phyloP scores from a whole-genome alignment of 2,113 vertebrate species.

The Corythaixoides concolor region DNA sequence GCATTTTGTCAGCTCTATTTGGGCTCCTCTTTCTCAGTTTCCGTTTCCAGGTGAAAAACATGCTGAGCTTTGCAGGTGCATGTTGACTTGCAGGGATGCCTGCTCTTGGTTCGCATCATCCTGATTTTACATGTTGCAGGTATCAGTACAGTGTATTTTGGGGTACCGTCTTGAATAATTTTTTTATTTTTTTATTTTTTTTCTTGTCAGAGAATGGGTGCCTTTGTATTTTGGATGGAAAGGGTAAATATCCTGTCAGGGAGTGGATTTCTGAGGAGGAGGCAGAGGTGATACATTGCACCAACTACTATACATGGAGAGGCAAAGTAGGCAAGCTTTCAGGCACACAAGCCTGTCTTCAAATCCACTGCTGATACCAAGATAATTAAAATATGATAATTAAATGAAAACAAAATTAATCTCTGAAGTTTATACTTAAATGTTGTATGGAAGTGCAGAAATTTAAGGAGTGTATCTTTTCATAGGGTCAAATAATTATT shows the following conservation, averaged over 20 bases:
- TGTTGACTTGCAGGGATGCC: not conserved
- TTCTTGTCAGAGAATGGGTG: not conserved
- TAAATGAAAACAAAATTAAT: not conserved
- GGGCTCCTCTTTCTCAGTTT: not conserved
- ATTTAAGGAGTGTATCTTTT: not conserved
- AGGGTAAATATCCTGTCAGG: fast-evolving
- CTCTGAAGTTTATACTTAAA: not conserved
- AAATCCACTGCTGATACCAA: not conserved
- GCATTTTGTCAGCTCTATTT: not conserved
- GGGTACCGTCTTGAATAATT: not conserved
- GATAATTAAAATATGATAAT: not conserved
- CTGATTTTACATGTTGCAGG: not conserved
- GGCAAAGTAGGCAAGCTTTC: not conserved
- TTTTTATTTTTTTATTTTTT: not conserved
- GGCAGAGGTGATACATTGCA: not conserved
- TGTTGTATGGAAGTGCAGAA: not conserved
- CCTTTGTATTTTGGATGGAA: not conserved
- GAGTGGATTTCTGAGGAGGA: not conserved
- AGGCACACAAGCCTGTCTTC: not conserved
- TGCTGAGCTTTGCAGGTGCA: not conserved
- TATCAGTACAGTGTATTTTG: not conserved
- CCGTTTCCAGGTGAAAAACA: not conserved
- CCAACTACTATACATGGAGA: fast-evolving
- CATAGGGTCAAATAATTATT: not conserved
- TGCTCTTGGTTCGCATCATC: not conserved